A percentile compares a stretch with the other conserved stretches of the same genome.
Evolutionary conservation across 2,797 vertebrate species (phyloP).

Genomic region (Artibeus lituratus): DNA sequence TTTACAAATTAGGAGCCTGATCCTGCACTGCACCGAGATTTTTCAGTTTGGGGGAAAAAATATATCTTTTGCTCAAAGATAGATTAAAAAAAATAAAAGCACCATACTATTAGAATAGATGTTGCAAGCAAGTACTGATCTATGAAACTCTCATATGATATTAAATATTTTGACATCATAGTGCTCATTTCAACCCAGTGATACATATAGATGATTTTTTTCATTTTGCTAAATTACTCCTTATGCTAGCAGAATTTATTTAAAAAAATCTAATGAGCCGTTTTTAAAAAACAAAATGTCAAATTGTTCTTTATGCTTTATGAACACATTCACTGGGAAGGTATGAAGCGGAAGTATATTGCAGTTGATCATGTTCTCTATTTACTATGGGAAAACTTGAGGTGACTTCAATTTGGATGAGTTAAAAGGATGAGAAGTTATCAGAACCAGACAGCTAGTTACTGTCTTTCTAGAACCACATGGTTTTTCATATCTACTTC

Average conservation of each 20-base stretch:
- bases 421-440: background rate
- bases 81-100: background rate
- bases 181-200: background rate
- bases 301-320: slow-evolving; percentile 13
- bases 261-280: background rate
- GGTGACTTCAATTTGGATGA: background rate
- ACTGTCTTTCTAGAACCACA: background rate
- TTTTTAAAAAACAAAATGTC: background rate
- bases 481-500: slow-evolving; percentile 3
- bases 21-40: background rate
- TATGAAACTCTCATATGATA: background rate
- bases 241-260: background rate
- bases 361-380: background rate
- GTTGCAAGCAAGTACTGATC: background rate
- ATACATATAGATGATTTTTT: background rate
- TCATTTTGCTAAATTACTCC: slow-evolving; percentile 13
- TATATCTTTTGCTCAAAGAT: background rate
- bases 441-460: background rate
- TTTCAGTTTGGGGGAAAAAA: background rate
- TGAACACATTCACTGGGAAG: background rate
- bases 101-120: background rate
- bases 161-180: slow-evolving; percentile 13
- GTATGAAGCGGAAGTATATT: background rate
- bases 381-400: background rate
- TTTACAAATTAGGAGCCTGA: background rate